These are phyloP conservation scores for Leptodirus hochenwartii DNA, from an alignment of 2,888 invertebrate genomes.

Conservation along the genomic window DNA sequence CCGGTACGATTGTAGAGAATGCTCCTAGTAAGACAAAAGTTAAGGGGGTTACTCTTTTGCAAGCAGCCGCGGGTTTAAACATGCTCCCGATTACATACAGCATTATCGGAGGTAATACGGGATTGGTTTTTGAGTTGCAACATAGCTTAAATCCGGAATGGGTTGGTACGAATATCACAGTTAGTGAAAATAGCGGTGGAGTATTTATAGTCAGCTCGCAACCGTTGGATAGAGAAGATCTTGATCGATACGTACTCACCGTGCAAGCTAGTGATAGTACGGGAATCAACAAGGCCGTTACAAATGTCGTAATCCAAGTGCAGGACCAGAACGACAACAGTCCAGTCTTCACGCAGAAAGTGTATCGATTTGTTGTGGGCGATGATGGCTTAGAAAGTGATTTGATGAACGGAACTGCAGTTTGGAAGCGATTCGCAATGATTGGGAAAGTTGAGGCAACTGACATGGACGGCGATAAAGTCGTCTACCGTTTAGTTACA, in stretches of 20 bases:
- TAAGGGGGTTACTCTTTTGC: constrained; percentile 49
- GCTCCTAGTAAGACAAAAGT: constrained; percentile 52
- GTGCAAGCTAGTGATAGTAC: constrained; percentile 65
- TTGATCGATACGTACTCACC: constrained; percentile 50
- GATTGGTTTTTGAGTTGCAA: constrained; percentile 54
- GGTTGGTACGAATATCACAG: constrained; percentile 28
- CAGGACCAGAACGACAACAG: constrained; percentile 85
- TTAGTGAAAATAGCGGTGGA: constrained; percentile 35
- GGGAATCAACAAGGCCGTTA: constrained; percentile 62
- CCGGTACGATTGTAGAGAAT: constrained; percentile 63
- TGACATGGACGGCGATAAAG: constrained; percentile 80
- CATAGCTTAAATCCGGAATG: constrained; percentile 32
- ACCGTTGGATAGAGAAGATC: constrained; percentile 61
- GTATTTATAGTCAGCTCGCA: constrained; percentile 58
- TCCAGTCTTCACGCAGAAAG: constrained; percentile 60
- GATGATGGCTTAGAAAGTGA: constrained; percentile 37
- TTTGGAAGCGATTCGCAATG: constrained; percentile 62
- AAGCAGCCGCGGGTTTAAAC: constrained; percentile 48
- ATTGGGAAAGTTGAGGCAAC: constrained; percentile 73
- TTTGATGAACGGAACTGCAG: constrained; percentile 44
- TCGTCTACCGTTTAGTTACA: constrained; percentile 69
- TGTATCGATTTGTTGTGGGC: constrained; percentile 61
- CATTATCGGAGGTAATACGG: constrained; percentile 59
- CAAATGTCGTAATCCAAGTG: constrained; percentile 58
- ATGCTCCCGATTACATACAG: constrained; percentile 57